Conservation (phyloP, 2,797 vertebrate genomes). For the Rhinoraja longicauda region DNA sequence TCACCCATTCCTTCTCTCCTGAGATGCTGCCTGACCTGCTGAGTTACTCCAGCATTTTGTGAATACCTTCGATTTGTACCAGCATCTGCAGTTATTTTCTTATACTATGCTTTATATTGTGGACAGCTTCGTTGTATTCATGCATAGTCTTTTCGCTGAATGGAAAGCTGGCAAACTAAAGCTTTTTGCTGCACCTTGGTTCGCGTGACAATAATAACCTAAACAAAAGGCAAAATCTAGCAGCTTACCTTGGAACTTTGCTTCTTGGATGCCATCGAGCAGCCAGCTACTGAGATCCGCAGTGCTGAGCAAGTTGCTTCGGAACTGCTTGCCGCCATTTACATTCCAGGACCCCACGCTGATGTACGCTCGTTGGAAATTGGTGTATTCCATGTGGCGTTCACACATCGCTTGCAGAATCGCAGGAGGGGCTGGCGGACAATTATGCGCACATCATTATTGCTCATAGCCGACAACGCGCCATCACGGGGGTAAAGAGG, state of each 20-base stretch:
- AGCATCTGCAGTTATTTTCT: no score
- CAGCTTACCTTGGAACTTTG: constrained; percentile 56
- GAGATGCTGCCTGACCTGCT: no score
- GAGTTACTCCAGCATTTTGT: no score
- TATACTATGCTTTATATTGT: no score
- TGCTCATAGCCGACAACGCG: not conserved
- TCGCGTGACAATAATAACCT: no score
- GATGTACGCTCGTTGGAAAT: constrained; percentile 56
- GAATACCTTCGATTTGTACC: no score
- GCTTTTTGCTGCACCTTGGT: no score
- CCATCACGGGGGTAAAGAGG: not conserved
- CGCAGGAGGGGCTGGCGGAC: constrained; percentile 57
- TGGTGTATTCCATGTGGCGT: constrained; percentile 65
- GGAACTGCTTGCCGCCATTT: constrained; percentile 68
- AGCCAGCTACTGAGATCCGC: constrained; percentile 65
- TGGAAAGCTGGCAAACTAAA: no score
- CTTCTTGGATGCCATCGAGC: constrained; percentile 55
- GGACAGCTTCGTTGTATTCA: no score
- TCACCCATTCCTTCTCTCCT: no score
- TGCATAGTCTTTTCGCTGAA: no score
- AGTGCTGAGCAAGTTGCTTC: constrained; percentile 61
- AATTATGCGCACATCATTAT: not conserved
- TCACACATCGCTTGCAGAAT: constrained; percentile 65
- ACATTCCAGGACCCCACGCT: constrained; percentile 67
- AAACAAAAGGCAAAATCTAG: not conserved